Evolutionary conservation across 2,888 invertebrate genomes (phyloP).

Genomic region (Protonemura montana): DNA sequence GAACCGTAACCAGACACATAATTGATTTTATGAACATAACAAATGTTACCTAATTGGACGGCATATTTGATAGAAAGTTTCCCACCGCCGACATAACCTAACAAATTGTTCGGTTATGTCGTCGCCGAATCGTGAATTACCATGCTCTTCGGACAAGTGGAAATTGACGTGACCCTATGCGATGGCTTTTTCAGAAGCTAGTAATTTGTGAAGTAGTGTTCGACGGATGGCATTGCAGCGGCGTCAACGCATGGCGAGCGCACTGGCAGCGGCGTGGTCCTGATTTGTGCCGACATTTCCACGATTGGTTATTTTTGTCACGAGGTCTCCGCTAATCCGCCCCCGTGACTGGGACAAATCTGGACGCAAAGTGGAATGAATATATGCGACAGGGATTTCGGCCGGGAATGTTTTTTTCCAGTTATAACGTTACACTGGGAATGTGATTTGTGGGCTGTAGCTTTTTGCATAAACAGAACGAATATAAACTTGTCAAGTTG

Average conservation of each 20-base stretch:
- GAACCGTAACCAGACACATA: not conserved
- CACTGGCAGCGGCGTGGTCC: not conserved
- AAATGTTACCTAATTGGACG: not conserved
- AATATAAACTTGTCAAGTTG: slow-evolving; percentile 4
- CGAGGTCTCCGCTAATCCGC: not conserved
- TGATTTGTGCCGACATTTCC: not conserved
- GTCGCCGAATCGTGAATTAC: not conserved
- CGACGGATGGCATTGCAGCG: not conserved
- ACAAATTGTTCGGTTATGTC: not conserved
- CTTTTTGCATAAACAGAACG: slow-evolving; percentile 12
- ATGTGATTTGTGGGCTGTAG: not conserved
- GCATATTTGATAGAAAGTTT: not conserved
- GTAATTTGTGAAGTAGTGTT: not conserved
- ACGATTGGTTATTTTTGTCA: not conserved
- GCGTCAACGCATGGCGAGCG: not conserved
- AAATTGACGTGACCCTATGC: not conserved
- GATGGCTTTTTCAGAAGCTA: not conserved
- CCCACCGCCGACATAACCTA: not conserved
- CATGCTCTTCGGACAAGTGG: not conserved
- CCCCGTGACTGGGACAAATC: slow-evolving; percentile 8
- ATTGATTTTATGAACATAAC: not conserved
- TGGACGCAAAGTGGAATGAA: not conserved
- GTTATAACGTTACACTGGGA: not conserved
- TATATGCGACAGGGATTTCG: slow-evolving; percentile 4
- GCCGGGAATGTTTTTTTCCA: slow-evolving; percentile 4